phyloP scores from a whole-genome alignment of 2,113 vertebrate genomes.

The Lathamus discolor region DNA sequence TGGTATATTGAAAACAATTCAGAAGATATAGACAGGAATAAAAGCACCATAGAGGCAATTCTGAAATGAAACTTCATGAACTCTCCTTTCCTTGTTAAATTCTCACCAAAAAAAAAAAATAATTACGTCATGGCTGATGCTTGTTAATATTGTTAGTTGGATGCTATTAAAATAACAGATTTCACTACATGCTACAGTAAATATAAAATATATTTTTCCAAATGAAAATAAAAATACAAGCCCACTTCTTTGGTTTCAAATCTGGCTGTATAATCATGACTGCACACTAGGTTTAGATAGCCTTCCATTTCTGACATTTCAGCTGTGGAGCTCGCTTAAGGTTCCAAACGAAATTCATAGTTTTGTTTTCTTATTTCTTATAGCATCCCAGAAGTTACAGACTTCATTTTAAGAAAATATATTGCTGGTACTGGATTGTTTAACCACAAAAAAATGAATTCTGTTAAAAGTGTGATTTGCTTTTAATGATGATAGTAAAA shows the following conservation, averaged over 20 bases:
- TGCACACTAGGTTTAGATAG: background rate
- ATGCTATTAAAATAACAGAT: background rate
- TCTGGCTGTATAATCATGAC: background rate
- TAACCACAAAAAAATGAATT: background rate
- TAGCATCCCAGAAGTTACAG: background rate
- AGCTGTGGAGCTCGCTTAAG: background rate
- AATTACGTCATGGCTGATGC: background rate
- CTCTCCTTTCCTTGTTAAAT: background rate
- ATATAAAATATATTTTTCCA: background rate
- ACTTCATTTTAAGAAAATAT: background rate
- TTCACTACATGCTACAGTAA: background rate
- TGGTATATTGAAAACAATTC: background rate
- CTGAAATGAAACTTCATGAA: background rate
- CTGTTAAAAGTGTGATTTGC: background rate
- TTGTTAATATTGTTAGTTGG: constrained; percentile 25
- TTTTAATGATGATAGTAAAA: constrained; percentile 2
- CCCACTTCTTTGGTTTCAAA: background rate
- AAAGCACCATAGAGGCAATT: background rate
- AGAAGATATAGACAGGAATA: background rate
- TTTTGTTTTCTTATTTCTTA: background rate
- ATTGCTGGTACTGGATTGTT: background rate
- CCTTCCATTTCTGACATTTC: background rate
- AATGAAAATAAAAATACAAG: background rate
- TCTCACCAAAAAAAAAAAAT: background rate
- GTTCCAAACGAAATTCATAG: background rate